phyloP scores from a whole-genome alignment of 2,888 invertebrate genomes.

The Ischnus inquisitorius region DNA sequence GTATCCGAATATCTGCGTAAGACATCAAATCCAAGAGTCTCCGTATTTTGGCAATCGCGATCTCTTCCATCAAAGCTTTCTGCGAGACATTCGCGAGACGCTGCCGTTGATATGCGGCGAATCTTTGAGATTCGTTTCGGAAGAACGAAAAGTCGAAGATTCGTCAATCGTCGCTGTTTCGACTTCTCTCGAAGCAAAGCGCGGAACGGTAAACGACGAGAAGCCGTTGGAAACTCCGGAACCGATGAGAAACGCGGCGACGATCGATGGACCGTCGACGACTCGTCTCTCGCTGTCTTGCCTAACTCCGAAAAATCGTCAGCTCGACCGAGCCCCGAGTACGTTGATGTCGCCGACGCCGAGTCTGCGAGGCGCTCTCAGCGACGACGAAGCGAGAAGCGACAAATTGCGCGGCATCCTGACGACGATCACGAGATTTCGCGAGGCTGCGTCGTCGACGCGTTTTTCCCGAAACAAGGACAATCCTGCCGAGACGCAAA shows the following conservation, averaged over 20 bases:
- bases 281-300: conserved; percentile 50
- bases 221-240: conserved; percentile 21
- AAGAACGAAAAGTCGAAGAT: neutral
- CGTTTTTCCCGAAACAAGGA: neutral
- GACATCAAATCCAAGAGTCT: conserved; percentile 68
- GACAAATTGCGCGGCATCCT: conserved; percentile 31
- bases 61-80: conserved; percentile 68
- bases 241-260: neutral
- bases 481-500: conserved; percentile 20
- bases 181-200: conserved; percentile 6
- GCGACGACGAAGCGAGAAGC: neutral
- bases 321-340: conserved; percentile 34
- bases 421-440: conserved; percentile 27
- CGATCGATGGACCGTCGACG: conserved; percentile 28
- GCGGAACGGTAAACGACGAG: neutral
- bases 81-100: conserved; percentile 69
- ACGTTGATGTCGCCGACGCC: conserved; percentile 69
- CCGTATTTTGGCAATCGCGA: conserved; percentile 58
- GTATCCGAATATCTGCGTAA: conserved; percentile 80
- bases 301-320: neutral
- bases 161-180: neutral
- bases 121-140: conserved; percentile 58
- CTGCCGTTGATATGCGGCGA: conserved; percentile 73
- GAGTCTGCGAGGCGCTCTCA: conserved; percentile 57
- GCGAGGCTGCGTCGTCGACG: conserved; percentile 13